These are phyloP conservation scores for Naso thynnoides DNA, from an alignment of 2,797 vertebrate genomes.

Conservation along the genomic window DNA sequence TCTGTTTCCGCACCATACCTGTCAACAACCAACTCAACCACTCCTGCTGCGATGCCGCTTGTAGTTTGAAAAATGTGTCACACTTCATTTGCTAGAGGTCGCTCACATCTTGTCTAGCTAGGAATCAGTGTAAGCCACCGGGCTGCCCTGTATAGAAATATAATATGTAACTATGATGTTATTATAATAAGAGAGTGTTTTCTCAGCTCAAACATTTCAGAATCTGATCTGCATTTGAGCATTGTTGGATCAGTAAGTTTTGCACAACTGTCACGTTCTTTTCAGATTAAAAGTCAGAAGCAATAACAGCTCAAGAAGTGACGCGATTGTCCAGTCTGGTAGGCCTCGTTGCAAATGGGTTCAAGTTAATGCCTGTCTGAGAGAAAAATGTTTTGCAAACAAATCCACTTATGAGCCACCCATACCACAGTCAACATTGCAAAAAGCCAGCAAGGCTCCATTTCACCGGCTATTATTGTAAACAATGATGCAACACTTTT, in stretches of 20 bases:
- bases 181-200: not conserved
- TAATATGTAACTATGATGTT: too few relatives aligned
- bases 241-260: too few relatives aligned
- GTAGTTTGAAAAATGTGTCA: too few relatives aligned
- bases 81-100: too few relatives aligned
- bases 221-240: too few relatives aligned
- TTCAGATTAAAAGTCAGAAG: not conserved
- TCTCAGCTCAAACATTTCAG: too few relatives aligned
- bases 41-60: too few relatives aligned
- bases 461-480: not conserved
- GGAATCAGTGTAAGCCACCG: too few relatives aligned
- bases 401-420: not conserved
- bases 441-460: not conserved
- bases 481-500: slow-evolving; percentile 3
- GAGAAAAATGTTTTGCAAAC: slow-evolving; percentile 3
- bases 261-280: not conserved
- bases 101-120: too few relatives aligned
- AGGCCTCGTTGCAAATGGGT: not conserved
- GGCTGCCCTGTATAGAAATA: too few relatives aligned
- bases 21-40: too few relatives aligned
- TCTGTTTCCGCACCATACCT: too few relatives aligned
- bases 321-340: not conserved
- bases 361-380: not conserved
- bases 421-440: not conserved
- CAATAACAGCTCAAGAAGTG: not conserved